These are phyloP conservation scores for Solenopsis invicta DNA, from an alignment of 1,140 invertebrate species.

Conservation along the genomic window DNA sequence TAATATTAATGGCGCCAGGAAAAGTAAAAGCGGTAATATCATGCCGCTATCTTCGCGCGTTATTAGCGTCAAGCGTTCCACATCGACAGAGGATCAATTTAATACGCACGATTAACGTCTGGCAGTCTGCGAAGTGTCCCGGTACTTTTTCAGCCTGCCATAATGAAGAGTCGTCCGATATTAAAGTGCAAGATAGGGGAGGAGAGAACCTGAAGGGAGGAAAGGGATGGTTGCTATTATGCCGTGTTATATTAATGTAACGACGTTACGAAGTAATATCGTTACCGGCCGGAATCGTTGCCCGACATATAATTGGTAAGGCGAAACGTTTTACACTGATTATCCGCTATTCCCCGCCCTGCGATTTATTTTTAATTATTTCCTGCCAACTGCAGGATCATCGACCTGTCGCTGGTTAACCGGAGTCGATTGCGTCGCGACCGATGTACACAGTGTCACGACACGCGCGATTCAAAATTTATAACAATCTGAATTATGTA, in stretches of 20 bases:
- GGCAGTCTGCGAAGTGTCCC: constrained; percentile 60
- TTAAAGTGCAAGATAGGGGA: constrained; percentile 45
- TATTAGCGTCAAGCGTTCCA: constrained; percentile 43
- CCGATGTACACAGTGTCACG: constrained; percentile 61
- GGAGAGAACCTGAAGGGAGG: not conserved
- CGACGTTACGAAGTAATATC: constrained; percentile 72
- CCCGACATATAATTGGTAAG: constrained; percentile 72
- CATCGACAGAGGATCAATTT: constrained; percentile 60
- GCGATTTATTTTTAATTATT: constrained; percentile 77
- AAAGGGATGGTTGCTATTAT: constrained; percentile 44
- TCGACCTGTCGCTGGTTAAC: constrained; percentile 66
- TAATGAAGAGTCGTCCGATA: constrained; percentile 70
- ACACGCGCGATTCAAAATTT: constrained; percentile 41
- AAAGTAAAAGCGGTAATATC: constrained; percentile 53
- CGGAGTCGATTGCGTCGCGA: constrained; percentile 52
- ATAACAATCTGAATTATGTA: constrained; percentile 32
- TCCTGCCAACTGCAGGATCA: constrained; percentile 68
- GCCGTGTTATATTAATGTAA: constrained; percentile 64
- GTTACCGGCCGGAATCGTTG: constrained; percentile 68
- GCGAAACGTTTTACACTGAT: constrained; percentile 73
- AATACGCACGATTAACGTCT: constrained; percentile 70
- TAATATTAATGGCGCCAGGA: constrained; percentile 48
- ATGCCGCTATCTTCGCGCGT: constrained; percentile 44
- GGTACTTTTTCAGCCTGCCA: constrained; percentile 70
- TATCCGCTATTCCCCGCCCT: constrained; percentile 49